These are phyloP conservation scores for Cassiopea xamachana DNA, from an alignment of 30 jellyfish, hydroid and myxozoan species.

Conservation along the genomic window DNA sequence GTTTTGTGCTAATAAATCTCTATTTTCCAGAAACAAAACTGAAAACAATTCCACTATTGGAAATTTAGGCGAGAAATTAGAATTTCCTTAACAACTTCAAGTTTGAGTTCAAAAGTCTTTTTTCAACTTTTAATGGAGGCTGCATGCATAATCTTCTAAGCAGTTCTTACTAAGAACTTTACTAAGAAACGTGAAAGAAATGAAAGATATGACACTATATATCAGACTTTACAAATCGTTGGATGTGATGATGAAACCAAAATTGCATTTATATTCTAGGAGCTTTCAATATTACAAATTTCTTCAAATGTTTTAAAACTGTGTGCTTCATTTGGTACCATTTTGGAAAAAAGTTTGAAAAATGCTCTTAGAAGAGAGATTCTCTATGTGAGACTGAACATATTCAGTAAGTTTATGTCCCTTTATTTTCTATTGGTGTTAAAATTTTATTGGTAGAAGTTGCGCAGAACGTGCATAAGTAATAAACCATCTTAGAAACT, in stretches of 20 bases:
- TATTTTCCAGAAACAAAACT: neutral
- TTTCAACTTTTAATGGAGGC: neutral
- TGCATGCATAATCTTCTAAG: neutral
- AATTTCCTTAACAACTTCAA: neutral
- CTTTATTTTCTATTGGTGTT: neutral
- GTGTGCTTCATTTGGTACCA: conserved; percentile 3
- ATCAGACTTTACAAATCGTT: neutral
- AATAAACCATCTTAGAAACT: neutral
- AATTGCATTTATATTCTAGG: neutral
- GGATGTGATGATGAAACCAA: conserved; percentile 15
- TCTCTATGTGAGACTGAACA: neutral
- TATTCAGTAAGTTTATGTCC: conserved; percentile 14
- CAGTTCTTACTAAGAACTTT: neutral
- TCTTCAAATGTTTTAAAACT: neutral
- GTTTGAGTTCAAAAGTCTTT: neutral
- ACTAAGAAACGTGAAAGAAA: neutral
- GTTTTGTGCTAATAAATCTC: neutral
- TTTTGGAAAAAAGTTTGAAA: neutral
- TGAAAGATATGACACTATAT: neutral
- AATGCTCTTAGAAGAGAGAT: neutral
- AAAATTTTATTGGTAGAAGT: neutral
- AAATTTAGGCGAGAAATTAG: neutral
- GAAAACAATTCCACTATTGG: neutral
- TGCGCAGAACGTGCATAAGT: neutral
- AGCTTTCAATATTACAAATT: neutral